Evolutionary conservation across 2,113 vertebrate genomes (phyloP).

Genomic region (Macquaria ambigua): DNA sequence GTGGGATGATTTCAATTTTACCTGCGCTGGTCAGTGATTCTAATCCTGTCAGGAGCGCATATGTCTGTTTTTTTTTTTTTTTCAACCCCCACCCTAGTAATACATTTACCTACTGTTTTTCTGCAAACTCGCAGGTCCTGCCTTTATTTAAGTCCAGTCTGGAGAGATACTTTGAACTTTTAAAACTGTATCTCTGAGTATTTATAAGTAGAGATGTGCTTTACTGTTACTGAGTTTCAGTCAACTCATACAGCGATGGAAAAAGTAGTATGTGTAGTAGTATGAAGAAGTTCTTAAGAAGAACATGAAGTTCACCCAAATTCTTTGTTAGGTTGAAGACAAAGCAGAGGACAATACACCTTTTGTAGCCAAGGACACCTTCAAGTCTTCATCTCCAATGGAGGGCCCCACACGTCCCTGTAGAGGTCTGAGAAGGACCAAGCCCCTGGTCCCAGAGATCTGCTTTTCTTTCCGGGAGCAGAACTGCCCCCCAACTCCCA

Average conservation of each 20-base stretch:
- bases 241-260: background rate
- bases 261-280: background rate
- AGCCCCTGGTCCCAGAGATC: constrained; percentile 95
- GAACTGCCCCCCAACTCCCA: constrained; percentile 89
- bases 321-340: constrained; percentile 84
- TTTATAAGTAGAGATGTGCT: background rate
- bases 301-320: background rate
- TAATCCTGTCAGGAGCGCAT: background rate
- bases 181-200: background rate
- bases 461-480: constrained; percentile 96
- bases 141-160: background rate
- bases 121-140: background rate
- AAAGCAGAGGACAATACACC: constrained; percentile 79
- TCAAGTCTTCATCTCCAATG: constrained; percentile 16
- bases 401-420: constrained; percentile 1
- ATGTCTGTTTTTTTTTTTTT: background rate
- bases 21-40: background rate
- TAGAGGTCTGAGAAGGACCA: constrained; percentile 74
- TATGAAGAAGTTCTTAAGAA: background rate
- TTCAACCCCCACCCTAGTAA: background rate
- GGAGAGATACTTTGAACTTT: background rate
- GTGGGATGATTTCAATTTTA: background rate
- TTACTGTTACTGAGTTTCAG: background rate
- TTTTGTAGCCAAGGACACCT: constrained; percentile 4
- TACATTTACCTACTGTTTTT: background rate